These are phyloP conservation scores for Drosophila algonquin DNA, from an alignment of 2,888 invertebrate genomes.

Conservation along the genomic window DNA sequence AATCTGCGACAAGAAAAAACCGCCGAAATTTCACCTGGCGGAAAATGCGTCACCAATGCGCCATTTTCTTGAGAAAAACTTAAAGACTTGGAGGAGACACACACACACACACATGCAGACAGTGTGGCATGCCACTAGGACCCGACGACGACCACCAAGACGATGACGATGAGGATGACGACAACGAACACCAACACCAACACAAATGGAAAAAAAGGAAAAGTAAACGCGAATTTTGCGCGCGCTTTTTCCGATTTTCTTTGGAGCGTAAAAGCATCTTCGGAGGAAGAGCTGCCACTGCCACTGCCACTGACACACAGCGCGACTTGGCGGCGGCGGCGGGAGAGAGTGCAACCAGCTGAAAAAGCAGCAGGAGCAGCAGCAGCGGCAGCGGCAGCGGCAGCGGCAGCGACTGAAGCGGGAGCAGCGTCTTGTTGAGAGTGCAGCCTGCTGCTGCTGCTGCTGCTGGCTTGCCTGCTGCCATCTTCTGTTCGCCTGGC, in stretches of 20 bases:
- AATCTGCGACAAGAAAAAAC: too few species aligned
- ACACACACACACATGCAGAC: constrained; percentile 15
- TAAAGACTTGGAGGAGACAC: constrained; percentile 15
- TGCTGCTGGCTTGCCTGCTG: constrained; percentile 15
- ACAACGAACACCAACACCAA: constrained; percentile 5
- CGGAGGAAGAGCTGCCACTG: constrained; percentile 53
- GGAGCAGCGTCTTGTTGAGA: background rate
- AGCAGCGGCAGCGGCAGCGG: background rate
- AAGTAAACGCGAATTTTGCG: constrained; percentile 69
- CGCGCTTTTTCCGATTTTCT: constrained; percentile 69
- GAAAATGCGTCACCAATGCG: background rate
- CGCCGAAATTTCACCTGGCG: background rate
- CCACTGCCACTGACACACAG: constrained; percentile 27
- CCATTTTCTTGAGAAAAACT: constrained; percentile 34
- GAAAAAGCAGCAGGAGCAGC: background rate
- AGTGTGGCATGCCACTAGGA: background rate
- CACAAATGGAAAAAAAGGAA: constrained; percentile 14
- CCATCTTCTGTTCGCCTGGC: constrained; percentile 71
- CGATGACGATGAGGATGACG: background rate
- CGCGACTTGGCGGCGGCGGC: constrained; percentile 12
- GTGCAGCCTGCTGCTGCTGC: constrained; percentile 45
- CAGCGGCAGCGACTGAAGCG: background rate
- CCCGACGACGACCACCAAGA: background rate
- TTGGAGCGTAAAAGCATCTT: constrained; percentile 61
- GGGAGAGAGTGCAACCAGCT: constrained; percentile 49